Conservation (phyloP, 2,113 vertebrate genomes). For the Dunckerocampus dactyliophorus region DNA sequence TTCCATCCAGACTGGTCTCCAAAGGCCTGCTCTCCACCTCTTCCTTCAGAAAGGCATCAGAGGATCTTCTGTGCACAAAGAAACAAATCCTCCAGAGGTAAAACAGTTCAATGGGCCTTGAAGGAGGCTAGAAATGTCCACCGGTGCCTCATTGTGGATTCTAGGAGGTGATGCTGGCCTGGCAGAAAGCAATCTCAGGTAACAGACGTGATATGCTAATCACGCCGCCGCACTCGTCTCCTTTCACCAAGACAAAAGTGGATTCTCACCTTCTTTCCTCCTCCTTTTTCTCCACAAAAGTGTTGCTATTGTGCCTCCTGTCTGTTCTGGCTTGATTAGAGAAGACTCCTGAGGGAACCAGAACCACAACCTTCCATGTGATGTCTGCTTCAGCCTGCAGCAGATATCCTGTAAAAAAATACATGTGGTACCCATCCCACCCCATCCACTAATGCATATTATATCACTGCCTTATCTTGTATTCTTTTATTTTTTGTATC, state of each 20-base stretch:
- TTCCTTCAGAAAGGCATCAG: too few species aligned
- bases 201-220: slow-evolving; percentile 66
- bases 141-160: slow-evolving; percentile 65
- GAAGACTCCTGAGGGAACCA: slow-evolving; percentile 19
- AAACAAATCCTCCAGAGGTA: too few species aligned
- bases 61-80: too few species aligned
- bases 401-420: too few species aligned
- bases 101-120: too few species aligned
- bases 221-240: slow-evolving; percentile 44
- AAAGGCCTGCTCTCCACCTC: too few species aligned
- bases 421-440: too few species aligned
- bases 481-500: neutral
- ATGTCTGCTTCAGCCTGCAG: too few species aligned
- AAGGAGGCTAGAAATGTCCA: neutral
- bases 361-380: too few species aligned
- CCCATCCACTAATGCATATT: too few species aligned
- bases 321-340: slow-evolving; percentile 57
- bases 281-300: slow-evolving; percentile 19
- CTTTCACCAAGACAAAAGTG: slow-evolving; percentile 58
- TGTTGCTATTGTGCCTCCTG: slow-evolving; percentile 33
- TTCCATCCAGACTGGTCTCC: too few species aligned
- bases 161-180: slow-evolving; percentile 54
- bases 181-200: slow-evolving; percentile 74
- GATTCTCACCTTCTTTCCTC: slow-evolving; percentile 9
- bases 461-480: neutral